Evolutionary conservation across 2,888 invertebrate species (phyloP), one percentile per base, ranked within the genome.

Genomic region (Autographa gamma): DNA sequence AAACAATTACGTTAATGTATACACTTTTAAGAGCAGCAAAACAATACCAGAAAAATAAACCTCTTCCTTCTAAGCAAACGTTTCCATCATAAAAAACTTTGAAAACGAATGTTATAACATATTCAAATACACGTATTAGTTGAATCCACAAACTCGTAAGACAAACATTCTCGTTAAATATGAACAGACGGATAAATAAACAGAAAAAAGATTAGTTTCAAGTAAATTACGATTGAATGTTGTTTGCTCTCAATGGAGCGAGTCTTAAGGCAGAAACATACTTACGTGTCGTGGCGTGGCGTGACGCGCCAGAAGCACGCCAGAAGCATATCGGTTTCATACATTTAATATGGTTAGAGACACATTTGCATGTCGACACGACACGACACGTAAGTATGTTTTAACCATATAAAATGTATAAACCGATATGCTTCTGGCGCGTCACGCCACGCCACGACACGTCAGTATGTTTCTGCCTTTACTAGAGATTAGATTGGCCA

Each of bases 401-500:
- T n/a, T n/a, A n/a, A n/a, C n/a, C n/a, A n/a, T n/a, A n/a, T n/a
- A n/a, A n/a, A n/a, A n/a, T n/a, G n/a, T n/a, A n/a, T n/a, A n/a
- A n/a, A n/a, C n/a, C n/a, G n/a, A n/a, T n/a, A n/a, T n/a, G n/a
- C n/a, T n/a, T n/a, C n/a, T n/a, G n/a, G n/a, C n/a, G n/a, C n/a
- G n/a, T n/a, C n/a, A n/a, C n/a, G n/a, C n/a, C n/a, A n/a, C n/a
- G n/a, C n/a, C n/a, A n/a, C n/a, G n/a, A n/a, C n/a, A n/a, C n/a
- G n/a, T n/a, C n/a, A n/a, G n/a, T n/a, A n/a, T n/a, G n/a, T n/a
- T n/a, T n/a, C n/a, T n/a, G n/a, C n/a, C n/a, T n/a, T n/a, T 76
- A 76, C 71, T 71, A 73, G 60, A 73, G 80, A 81, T 85, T 80
- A 80, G 80, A 83, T 84, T 80, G 80, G 71, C 75, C 78, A 77